Conservation (phyloP, 1,140 invertebrate species). For the Sipha flava region DNA sequence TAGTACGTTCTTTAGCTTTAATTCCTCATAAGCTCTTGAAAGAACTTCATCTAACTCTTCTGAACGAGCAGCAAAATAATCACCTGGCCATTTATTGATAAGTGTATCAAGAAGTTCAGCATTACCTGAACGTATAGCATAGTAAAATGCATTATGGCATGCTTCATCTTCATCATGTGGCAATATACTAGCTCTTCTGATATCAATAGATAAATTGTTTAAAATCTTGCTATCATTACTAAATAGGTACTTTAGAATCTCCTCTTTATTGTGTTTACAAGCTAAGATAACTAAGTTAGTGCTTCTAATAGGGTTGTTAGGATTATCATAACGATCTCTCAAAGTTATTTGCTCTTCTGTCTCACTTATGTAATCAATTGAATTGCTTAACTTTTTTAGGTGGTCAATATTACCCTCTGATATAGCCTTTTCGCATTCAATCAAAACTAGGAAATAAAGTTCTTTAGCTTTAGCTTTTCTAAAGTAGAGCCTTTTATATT, state of each 20-base stretch:
- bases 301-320: too few species aligned
- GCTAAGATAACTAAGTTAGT: not conserved
- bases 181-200: not conserved
- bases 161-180: not conserved
- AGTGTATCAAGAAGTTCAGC: constrained; percentile 15
- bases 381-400: too few species aligned
- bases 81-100: constrained; percentile 33
- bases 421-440: too few species aligned
- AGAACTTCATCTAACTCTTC: constrained; percentile 7
- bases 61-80: not conserved
- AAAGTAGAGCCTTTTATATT: too few species aligned
- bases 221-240: not conserved
- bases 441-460: too few species aligned
- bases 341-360: too few species aligned
- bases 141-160: constrained; percentile 32
- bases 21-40: constrained; percentile 27
- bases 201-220: not conserved
- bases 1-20: constrained; percentile 29
- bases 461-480: too few species aligned
- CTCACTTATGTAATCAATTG: too few species aligned
- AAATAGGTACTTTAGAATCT: not conserved
- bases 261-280: not conserved
- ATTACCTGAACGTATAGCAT: constrained; percentile 22
- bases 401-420: too few species aligned
- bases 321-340: too few species aligned